These are phyloP conservation scores for Alviniconcha strummeri DNA, from an alignment of 2,888 invertebrate species.

Conservation along the genomic window DNA sequence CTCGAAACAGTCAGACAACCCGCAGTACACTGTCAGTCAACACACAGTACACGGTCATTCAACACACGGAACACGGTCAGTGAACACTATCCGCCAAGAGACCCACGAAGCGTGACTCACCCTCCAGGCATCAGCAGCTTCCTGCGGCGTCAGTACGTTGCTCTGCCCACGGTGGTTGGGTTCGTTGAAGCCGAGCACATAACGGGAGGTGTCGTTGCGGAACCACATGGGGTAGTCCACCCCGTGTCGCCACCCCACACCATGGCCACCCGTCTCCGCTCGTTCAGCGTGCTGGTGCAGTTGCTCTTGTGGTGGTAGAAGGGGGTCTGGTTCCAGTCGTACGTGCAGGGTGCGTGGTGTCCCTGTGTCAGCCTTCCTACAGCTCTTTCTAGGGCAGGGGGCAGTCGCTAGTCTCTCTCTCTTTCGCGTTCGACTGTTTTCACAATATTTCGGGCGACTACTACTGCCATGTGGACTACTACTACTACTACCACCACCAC, in stretches of 20 bases:
- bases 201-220: conserved; percentile 28
- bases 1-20: too few relatives aligned
- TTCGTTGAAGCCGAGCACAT: conserved; percentile 53
- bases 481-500: too few relatives aligned
- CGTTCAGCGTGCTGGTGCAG: conserved; percentile 17
- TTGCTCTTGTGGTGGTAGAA: conserved; percentile 26
- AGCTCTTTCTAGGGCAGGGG: too few relatives aligned
- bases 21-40: too few relatives aligned
- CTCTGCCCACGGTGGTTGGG: conserved; percentile 50
- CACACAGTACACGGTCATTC: too few relatives aligned
- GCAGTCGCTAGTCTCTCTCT: too few relatives aligned
- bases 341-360: background rate
- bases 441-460: too few relatives aligned
- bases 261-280: conserved; percentile 27
- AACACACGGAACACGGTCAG: too few relatives aligned
- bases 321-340: conserved; percentile 33
- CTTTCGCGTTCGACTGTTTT: too few relatives aligned
- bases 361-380: too few relatives aligned
- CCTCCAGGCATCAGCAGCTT: conserved; percentile 49
- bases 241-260: conserved; percentile 34
- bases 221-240: conserved; percentile 29
- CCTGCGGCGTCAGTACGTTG: conserved; percentile 46
- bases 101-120: background rate
- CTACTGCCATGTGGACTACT: too few relatives aligned
- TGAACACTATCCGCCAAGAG: too few relatives aligned